phyloP scores from a whole-genome alignment of 2,797 vertebrate genomes.

The Carapus acus region DNA sequence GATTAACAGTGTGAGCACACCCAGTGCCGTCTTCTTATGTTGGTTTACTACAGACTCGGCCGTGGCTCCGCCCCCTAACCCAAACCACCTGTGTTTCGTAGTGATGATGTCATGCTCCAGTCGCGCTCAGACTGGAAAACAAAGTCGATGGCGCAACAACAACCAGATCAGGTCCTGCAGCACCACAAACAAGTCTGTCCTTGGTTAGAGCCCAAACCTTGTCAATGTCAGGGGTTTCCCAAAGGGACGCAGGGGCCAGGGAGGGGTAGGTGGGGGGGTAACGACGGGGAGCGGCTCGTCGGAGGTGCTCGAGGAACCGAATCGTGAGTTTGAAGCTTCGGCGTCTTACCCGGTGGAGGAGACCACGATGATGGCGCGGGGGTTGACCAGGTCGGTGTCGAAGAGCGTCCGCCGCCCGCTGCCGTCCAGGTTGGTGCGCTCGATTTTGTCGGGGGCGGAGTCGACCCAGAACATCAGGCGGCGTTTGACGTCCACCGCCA shows the following conservation, averaged over 20 bases:
- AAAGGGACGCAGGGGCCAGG: too few species aligned
- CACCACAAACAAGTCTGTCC: too few species aligned
- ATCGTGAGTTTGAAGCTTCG: too few species aligned
- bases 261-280: too few species aligned
- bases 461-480: constrained; percentile 93
- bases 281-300: too few species aligned
- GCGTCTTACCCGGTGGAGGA: constrained; percentile 79
- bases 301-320: too few species aligned
- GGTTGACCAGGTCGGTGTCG: constrained; percentile 86
- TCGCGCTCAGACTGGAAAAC: constrained; percentile 17
- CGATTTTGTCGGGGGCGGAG: constrained; percentile 86
- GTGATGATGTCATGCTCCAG: constrained; percentile 19
- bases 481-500: constrained; percentile 81
- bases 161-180: constrained; percentile 24
- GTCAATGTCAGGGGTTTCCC: too few species aligned
- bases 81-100: constrained; percentile 1
- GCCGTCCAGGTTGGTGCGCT: constrained; percentile 83
- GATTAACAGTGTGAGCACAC: constrained; percentile 38
- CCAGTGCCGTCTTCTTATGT: constrained; percentile 14
- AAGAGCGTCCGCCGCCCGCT: constrained; percentile 81
- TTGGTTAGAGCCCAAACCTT: too few species aligned
- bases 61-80: background rate
- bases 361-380: constrained; percentile 89
- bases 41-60: constrained; percentile 7
- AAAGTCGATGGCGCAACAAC: constrained; percentile 23